These are phyloP conservation scores for Jaculus jaculus DNA, from an alignment of 2,113 vertebrate genomes.

Conservation along the genomic window DNA sequence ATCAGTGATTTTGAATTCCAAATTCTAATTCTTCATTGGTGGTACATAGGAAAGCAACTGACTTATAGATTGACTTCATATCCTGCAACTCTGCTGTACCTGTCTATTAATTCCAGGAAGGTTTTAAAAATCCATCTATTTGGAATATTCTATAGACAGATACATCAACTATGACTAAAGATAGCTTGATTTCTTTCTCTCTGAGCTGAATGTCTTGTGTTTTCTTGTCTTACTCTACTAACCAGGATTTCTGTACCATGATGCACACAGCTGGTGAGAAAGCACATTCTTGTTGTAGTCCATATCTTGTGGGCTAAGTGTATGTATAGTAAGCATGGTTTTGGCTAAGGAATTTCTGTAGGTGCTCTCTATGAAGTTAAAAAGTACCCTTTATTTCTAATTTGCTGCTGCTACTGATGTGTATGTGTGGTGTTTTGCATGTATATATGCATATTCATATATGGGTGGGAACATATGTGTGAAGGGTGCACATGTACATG, in stretches of 20 bases:
- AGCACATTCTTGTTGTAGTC: not conserved
- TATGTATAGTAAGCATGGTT: too few species aligned
- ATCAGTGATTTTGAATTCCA: not conserved
- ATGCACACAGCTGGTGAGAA: not conserved
- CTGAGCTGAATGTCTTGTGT: not conserved
- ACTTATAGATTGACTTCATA: not conserved
- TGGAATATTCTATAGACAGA: not conserved
- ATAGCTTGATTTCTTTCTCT: not conserved
- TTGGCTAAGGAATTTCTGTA: not conserved
- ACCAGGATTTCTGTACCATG: not conserved
- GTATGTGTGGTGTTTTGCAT: too few species aligned
- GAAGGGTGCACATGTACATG: too few species aligned
- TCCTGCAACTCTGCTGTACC: not conserved
- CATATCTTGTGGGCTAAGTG: not conserved
- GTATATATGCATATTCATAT: too few species aligned
- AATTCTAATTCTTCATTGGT: conserved; percentile 6
- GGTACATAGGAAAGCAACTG: not conserved
- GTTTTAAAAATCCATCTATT: not conserved
- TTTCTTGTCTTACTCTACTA: not conserved
- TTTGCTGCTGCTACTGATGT: not conserved
- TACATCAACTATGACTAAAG: conserved; percentile 30
- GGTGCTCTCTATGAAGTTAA: not conserved
- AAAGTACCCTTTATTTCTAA: not conserved
- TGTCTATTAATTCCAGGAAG: not conserved
- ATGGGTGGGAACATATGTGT: too few species aligned